These are phyloP conservation scores for Murina feae DNA, from an alignment of 2,113 vertebrate genomes.

Conservation along the genomic window DNA sequence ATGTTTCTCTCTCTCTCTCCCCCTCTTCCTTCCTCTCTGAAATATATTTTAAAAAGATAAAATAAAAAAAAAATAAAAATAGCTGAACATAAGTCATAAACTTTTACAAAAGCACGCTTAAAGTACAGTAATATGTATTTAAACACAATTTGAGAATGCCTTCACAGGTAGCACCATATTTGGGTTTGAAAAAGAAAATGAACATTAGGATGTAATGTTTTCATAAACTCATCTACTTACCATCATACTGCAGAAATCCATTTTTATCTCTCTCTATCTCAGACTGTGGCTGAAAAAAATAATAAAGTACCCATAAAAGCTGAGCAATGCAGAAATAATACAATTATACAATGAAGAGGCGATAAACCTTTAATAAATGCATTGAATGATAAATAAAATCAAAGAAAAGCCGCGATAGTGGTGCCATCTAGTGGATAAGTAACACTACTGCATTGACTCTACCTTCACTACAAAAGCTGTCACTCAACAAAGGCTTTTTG, in stretches of 20 bases:
- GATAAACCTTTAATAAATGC: not conserved
- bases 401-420: not conserved
- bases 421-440: slow-evolving; percentile 48
- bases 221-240: slow-evolving; percentile 79
- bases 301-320: slow-evolving; percentile 43
- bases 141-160: slow-evolving; percentile 22
- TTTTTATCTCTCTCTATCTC: slow-evolving; percentile 87
- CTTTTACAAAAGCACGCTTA: not conserved
- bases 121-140: not conserved
- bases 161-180: not conserved
- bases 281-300: slow-evolving; percentile 83
- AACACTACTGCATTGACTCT: not conserved
- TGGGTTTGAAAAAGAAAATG: slow-evolving; percentile 24
- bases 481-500: not conserved
- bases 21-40: too few species aligned
- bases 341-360: not conserved
- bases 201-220: not conserved
- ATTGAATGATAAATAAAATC: not conserved
- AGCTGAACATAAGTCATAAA: not conserved
- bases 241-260: slow-evolving; percentile 94
- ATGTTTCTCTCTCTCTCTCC: too few species aligned
- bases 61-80: too few species aligned
- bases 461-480: not conserved
- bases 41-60: too few species aligned
- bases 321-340: not conserved